Base-by-base conservation (phyloP, 2,797 vertebrate genomes). In the Coregonus ussuriensis region DNA sequence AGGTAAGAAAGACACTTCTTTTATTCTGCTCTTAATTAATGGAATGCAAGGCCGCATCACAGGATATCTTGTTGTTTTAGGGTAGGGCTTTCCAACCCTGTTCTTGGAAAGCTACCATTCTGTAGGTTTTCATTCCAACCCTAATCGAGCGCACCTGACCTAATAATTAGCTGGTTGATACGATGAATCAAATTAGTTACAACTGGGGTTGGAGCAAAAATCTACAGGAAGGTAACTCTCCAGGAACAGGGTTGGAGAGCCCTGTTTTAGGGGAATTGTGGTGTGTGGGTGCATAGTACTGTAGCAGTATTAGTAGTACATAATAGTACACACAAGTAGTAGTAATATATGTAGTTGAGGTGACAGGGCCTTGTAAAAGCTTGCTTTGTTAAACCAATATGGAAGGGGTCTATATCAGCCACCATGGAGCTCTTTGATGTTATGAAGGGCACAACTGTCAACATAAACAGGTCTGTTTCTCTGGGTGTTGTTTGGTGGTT, bases 1-100 rank as follows among this genome's bases (percentile, higher is more conserved):
- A 93, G 92, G 92, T 93, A 93, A 75, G 88, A n/a, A n/a, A n/a
- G n/a, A n/a, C n/a, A n/a, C n/a, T n/a, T n/a, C 67, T 79, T 78
- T 72, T 4, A 31, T 31, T n/a, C n/a, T n/a, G n/a, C 54, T 65
- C 11, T 41, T 65, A 65, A 63, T 47, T 65, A 65, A 63, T 47
- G 59, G 35, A 63, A 31, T 25, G 56, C 41, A 71, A n/a, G n/a
- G n/a, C n/a, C n/a, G 1, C 51, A 3, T 29, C 51, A 56, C 14
- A 56, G 14, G 25, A 72, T 29, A 35, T 71, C 6, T 35, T 33
- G 71, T 56, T 72, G 59, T n/a, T n/a, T n/a, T n/a, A n/a, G 41
- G 41, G 41, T 7, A 11, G 41, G 41, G n/a, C n/a, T n/a, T n/a
- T n/a, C n/a, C 3, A 3, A 47, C 41, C 11, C 41, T 47, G 41